Evolutionary conservation across 2,797 vertebrate genomes (phyloP), one percentile per base, ranked within the genome.

Genomic region (Melanotaenia trifasciata): DNA sequence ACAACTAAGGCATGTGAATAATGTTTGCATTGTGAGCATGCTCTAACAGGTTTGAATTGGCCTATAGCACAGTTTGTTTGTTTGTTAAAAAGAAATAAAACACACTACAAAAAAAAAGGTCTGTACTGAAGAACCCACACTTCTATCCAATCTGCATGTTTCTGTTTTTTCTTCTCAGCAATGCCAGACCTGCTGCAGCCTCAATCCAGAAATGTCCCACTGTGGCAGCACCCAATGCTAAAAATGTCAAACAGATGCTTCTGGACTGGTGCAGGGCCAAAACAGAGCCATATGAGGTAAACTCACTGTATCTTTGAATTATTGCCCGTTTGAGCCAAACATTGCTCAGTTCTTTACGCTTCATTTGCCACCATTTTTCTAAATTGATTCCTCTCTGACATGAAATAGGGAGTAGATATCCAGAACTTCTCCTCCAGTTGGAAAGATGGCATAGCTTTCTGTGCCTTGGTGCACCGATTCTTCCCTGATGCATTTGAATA

Each of bases 181-280:
- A 86, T 0, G 69, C 90, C 20, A 93, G 78, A 78, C 92, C 95
- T 0, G 64, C 93, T 0, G 86, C 70, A 1, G 84, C 93, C 24
- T 89, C 85, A 70, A 90, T 93, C 68, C 94, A 94, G 74, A 94
- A 93, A 30, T 92, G 95, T 67, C 94, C 95, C 56, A 92, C 94
- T 69, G 93, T 94, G 0, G 95, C 95, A 0, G 95, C 94, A 53
- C 95, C 97, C 80, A 98, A 97, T 0, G 96, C 94, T 80, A 98
- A 94, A 93, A 97, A 96, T 89, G 96, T 99, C 91, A 99, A 99
- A 92, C 98, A 99, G 90, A 99, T 99, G 98, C 95, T 99, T 88
- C 92, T 99, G 85, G 97, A 99, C 74, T 99, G 98, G 98, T 99
- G 98, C 89, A 92, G 96, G 78, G 97, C 96, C 83, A 99, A 99